Evolutionary conservation across 2,888 invertebrate genomes (phyloP).

Genomic region (Cephus spinipes): DNA sequence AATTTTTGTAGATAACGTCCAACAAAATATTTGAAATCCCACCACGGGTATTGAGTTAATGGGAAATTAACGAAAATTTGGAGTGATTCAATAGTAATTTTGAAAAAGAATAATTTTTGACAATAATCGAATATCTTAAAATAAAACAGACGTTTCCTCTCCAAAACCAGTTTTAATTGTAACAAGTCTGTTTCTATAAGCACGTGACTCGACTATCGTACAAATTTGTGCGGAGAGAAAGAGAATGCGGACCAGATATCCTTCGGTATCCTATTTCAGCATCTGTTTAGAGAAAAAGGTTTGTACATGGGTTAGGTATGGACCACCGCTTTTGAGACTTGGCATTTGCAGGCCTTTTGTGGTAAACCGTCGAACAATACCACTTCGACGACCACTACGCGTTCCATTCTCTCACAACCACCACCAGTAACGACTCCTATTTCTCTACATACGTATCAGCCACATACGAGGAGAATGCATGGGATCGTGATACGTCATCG

Average conservation of each 20-base stretch:
- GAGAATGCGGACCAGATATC: constrained; percentile 18
- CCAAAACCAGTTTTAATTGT: background rate
- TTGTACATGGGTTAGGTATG: constrained; percentile 31
- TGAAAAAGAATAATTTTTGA: background rate
- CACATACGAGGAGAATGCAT: background rate
- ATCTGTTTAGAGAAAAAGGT: constrained; percentile 54
- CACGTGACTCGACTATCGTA: constrained; percentile 12
- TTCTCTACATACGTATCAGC: background rate
- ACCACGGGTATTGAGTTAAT: background rate
- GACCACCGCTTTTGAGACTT: constrained; percentile 52
- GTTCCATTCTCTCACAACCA: background rate
- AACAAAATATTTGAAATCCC: background rate
- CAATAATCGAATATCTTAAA: background rate
- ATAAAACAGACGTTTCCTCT: background rate
- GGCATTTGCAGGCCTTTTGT: constrained; percentile 65
- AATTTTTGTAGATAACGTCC: background rate
- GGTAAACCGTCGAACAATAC: constrained; percentile 61
- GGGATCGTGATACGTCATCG: background rate
- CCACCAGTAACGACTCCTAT: background rate
- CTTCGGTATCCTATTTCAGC: constrained; percentile 59
- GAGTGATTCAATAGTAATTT: background rate
- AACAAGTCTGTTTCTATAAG: background rate
- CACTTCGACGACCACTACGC: constrained; percentile 22
- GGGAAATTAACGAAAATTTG: background rate
- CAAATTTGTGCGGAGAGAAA: background rate